Base-by-base conservation (phyloP, 2,797 vertebrate species). In the Euthynnus affinis region DNA sequence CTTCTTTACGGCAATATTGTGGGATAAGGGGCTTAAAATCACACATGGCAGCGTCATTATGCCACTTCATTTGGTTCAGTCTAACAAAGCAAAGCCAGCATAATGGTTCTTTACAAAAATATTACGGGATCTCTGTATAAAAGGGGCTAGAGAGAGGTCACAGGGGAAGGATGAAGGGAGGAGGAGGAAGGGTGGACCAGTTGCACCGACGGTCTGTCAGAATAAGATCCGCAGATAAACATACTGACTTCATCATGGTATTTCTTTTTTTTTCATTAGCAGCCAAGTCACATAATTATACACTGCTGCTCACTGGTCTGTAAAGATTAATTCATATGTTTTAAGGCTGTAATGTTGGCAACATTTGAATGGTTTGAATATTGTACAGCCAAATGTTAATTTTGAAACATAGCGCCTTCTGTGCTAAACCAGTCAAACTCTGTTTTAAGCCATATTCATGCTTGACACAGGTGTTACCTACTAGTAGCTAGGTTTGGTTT, bases 151-250 rank as follows among this genome's bases (percentile, higher is more conserved):
- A 18, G 68, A 75, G 74, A 74, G 78, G 79, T 85, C 76, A 60
- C 61, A 15, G 53, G 71, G 84, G 76, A 80, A 83, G 76, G 71
- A 85, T 80, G 68, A 81, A 74, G 69, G 82, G 67, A 85, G 74
- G 81, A 89, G 80, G 69, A 89, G 82, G 84, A 87, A 87, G 87
- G 83, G 82, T 81, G 87, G 87, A 64, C 61, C 70, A 57, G 37
- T 61, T n/a, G n/a, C 79, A 55, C 23, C 77, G 82, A 86, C 75
- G 73, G 29, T 48, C 59, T 66, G 46, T 74, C 71, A 70, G 60
- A 81, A 20, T 49, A 49, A 20, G 46, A 49, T 65, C 49, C 79
- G 48, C 46, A 80, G 71, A 81, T 58, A 84, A 55, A 69, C 56
- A 46, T 48, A 57, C 68, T 85, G 37, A 78, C 74, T 63, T 86